phyloP scores from a whole-genome alignment of 2,797 vertebrate genomes.

The Chanos chanos region DNA sequence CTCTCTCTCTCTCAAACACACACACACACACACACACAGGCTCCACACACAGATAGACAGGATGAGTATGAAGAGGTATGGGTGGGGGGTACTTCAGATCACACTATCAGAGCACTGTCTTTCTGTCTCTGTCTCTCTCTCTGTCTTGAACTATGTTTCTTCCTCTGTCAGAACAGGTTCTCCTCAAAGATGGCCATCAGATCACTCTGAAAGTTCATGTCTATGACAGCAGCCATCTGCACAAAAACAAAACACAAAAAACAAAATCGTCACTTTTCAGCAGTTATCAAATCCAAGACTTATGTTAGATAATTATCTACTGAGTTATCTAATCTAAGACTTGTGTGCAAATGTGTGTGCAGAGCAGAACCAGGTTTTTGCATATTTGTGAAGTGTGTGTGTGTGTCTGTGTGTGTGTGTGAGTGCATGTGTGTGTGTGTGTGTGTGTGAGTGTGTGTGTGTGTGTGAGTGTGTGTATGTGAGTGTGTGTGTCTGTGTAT shows the following conservation, averaged over 20 bases:
- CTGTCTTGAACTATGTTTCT: background rate
- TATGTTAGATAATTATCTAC: too few species aligned
- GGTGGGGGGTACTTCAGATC: too few species aligned
- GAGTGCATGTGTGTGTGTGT: too few species aligned
- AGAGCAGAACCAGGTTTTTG: too few species aligned
- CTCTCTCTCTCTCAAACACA: constrained; percentile 42
- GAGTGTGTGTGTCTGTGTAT: too few species aligned
- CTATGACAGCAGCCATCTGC: constrained; percentile 88
- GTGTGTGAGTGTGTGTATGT: too few species aligned
- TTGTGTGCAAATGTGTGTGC: too few species aligned
- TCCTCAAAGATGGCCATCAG: constrained; percentile 93
- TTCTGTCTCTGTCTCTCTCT: constrained; percentile 21
- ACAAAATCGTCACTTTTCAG: too few species aligned
- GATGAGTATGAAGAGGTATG: constrained; percentile 59
- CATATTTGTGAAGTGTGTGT: too few species aligned
- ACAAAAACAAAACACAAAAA: background rate
- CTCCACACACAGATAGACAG: constrained; percentile 19
- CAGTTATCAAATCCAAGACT: too few species aligned
- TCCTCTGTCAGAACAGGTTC: constrained; percentile 80
- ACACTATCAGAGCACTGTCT: background rate
- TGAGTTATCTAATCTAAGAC: too few species aligned
- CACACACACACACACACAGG: constrained; percentile 64
- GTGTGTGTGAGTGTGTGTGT: background rate
- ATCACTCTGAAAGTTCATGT: constrained; percentile 96
- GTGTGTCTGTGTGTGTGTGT: background rate